Evolutionary conservation across 2,113 vertebrate genomes (phyloP), one percentile per base, ranked within the genome.

Genomic region (Gymnorhina tibicen): DNA sequence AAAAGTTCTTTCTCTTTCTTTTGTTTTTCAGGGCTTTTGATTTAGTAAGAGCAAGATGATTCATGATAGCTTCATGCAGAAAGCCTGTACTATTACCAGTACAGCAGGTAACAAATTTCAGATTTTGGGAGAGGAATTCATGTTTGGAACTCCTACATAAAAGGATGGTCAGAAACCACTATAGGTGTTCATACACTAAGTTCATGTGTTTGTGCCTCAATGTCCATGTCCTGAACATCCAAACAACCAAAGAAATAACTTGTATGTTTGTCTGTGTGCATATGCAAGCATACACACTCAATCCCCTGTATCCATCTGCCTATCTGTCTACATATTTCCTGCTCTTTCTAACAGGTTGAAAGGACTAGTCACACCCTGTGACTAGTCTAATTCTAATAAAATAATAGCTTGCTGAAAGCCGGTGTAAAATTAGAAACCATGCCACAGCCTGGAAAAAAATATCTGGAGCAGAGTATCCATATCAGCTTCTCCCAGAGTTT

Each of bases 401-500:
- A 90, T 70, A 86, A 70, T 55, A 28, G 39, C 46, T 93, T 94
- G 81, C 42, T 94, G 91, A 85, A 91, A 92, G 78, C 18, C 62
- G 49, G 22, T 63, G 66, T 95, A 87, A 94, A 93, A 64, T 80
- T 73, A 92, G 47, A 93, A 94, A 96, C 42, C 47, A 49, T 55
- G 47, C 37, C 68, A 63, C 27, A 72, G 37, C 19, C 47, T 95
- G 59, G 42, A 76, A 95, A 77, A 87, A 79, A 85, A 44, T 58
- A 69, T 52, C 16, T 81, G 70, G 70, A 67, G 39, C 41, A 84
- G 58, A 47, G 35, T 88, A 93, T 95, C 46, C 19, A 18, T 95
- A 92, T 87, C 93, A 87, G 58, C 21, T 79, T 95, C 67, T 91
- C n/a, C 33, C 39, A 60, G 81, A 58, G 55, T 95, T 89, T 97